Conservation (phyloP, 2,797 vertebrate genomes). For the Pangasius sanitwongsei region DNA sequence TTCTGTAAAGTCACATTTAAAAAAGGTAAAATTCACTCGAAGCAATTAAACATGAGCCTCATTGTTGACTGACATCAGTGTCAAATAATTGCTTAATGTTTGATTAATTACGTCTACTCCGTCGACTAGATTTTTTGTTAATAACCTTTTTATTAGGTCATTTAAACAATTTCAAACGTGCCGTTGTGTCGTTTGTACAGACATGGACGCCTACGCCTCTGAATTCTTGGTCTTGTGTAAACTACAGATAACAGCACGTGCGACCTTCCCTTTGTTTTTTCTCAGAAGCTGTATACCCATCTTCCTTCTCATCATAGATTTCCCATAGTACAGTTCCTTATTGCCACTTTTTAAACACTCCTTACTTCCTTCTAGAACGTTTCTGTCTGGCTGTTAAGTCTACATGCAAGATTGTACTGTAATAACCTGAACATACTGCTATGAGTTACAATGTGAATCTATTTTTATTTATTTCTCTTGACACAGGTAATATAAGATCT, state of each 20-base stretch:
- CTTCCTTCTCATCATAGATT: neutral
- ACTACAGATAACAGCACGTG: no score
- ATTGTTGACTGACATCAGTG: no score
- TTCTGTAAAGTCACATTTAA: no score
- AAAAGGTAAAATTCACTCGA: no score
- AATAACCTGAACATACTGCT: neutral
- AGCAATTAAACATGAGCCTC: no score
- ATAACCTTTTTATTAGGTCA: neutral
- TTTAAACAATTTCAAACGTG: neutral
- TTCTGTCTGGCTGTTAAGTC: neutral
- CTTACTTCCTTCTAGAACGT: neutral
- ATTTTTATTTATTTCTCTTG: neutral
- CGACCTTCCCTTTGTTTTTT: neutral
- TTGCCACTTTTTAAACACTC: neutral
- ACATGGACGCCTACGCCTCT: no score
- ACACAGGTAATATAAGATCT: neutral
- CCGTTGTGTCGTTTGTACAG: no score
- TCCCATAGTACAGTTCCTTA: neutral
- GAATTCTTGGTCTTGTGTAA: no score
- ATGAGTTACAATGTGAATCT: neutral
- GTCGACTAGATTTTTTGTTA: neutral
- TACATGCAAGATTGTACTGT: neutral
- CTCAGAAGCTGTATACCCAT: neutral
- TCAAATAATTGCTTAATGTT: no score
- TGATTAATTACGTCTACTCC: neutral